Percentiles rank a stretch among this genome's conserved stretches.
Conservation (phyloP, 2,797 vertebrate species). For the Anguilla marmorata region DNA sequence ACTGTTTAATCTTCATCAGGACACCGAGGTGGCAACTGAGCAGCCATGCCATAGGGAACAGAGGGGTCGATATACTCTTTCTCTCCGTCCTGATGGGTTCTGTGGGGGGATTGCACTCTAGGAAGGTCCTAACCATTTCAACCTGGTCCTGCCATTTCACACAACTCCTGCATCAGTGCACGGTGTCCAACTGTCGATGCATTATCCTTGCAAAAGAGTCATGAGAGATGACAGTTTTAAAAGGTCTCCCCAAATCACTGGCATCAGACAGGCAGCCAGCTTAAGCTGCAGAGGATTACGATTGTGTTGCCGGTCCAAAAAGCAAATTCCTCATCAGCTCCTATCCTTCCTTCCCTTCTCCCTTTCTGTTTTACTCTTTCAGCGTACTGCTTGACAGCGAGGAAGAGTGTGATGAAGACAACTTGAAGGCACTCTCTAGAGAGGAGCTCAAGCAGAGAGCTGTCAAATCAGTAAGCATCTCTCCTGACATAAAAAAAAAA, state of each 20-base stretch:
- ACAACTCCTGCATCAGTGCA: constrained; percentile 28
- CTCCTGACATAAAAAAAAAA: neutral
- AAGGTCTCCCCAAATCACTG: neutral
- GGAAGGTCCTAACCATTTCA: constrained; percentile 6
- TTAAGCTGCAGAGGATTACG: neutral
- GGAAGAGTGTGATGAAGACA: constrained; percentile 32
- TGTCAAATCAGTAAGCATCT: constrained; percentile 14
- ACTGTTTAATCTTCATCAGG: neutral
- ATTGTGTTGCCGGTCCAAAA: neutral
- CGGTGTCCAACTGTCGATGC: neutral
- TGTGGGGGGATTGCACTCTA: constrained; percentile 30
- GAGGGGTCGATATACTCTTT: neutral
- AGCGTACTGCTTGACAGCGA: constrained; percentile 28
- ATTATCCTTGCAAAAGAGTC: neutral
- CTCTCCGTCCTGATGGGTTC: neutral
- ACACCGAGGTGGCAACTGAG: neutral
- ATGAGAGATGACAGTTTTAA: neutral
- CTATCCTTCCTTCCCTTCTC: neutral
- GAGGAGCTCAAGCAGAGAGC: constrained; percentile 30
- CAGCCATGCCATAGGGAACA: neutral
- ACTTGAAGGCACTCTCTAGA: constrained; percentile 27
- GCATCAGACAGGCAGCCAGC: neutral
- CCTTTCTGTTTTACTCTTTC: neutral
- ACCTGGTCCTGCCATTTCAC: constrained; percentile 20
- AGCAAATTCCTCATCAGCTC: neutral